Evolutionary conservation across 2,113 vertebrate genomes (phyloP).

Genomic region (Pelmatolapia mariae): DNA sequence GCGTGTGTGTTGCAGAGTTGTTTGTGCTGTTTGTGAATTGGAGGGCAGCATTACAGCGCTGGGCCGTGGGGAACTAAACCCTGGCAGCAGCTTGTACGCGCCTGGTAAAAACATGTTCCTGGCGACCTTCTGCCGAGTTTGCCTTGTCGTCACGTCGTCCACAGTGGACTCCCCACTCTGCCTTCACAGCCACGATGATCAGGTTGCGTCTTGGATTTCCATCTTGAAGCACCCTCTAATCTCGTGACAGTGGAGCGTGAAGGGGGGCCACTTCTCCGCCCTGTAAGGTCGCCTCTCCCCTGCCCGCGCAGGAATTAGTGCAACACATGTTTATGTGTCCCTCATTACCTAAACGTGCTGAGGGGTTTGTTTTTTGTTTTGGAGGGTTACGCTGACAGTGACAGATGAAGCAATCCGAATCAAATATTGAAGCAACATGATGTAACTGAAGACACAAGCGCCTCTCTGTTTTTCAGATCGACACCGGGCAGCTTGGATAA

Average conservation of each 20-base stretch:
- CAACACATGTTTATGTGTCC: conserved; percentile 55
- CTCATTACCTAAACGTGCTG: conserved; percentile 34
- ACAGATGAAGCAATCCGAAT: neutral
- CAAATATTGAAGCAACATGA: neutral
- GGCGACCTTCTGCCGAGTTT: conserved; percentile 52
- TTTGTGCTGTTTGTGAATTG: neutral
- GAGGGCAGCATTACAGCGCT: neutral
- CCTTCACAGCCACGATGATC: conserved; percentile 30
- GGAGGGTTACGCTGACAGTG: conserved; percentile 1
- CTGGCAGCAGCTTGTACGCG: conserved; percentile 40
- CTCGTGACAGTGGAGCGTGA: conserved; percentile 40
- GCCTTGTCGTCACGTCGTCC: conserved; percentile 65
- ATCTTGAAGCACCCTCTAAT: conserved; percentile 56
- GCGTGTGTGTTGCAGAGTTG: neutral
- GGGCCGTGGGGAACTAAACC: conserved; percentile 36
- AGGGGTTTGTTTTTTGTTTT: neutral
- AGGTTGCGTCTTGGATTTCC: conserved; percentile 68
- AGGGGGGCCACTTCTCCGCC: conserved; percentile 45
- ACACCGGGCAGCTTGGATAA: neutral
- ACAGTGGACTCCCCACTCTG: conserved; percentile 52
- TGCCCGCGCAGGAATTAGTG: conserved; percentile 25
- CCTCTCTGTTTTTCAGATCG: neutral
- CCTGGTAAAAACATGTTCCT: conserved; percentile 66
- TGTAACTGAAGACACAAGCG: neutral
- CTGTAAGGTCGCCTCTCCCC: conserved; percentile 19